These are phyloP conservation scores for Aethina tumida DNA, from an alignment of 1,140 invertebrate species.

Conservation along the genomic window DNA sequence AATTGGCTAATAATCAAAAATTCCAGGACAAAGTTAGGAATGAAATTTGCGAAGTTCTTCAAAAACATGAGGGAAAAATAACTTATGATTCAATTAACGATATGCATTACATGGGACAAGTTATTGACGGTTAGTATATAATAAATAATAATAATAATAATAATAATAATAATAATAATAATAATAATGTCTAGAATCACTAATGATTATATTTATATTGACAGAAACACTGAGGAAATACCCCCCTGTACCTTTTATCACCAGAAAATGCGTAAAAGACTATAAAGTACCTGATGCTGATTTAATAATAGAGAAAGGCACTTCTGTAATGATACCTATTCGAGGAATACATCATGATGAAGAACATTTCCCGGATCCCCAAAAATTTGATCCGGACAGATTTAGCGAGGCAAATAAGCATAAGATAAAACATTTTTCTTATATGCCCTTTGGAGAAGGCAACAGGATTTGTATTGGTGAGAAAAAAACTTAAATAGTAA, in stretches of 20 bases:
- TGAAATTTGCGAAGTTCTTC: constrained; percentile 38
- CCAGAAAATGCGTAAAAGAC: constrained; percentile 44
- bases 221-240: constrained; percentile 56
- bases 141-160: too few species aligned
- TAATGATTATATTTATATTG: too few species aligned
- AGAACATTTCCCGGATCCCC: constrained; percentile 45
- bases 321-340: constrained; percentile 46
- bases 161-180: too few species aligned
- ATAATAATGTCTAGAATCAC: too few species aligned
- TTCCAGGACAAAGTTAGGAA: constrained; percentile 39
- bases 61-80: constrained; percentile 38
- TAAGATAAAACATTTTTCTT: constrained; percentile 31
- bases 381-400: constrained; percentile 50
- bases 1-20: constrained; percentile 37
- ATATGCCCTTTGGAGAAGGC: constrained; percentile 48
- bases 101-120: constrained; percentile 36
- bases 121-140: constrained; percentile 38
- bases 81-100: constrained; percentile 46
- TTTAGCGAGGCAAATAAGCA: constrained; percentile 37
- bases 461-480: constrained; percentile 46
- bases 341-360: constrained; percentile 51
- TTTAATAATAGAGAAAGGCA: constrained; percentile 49
- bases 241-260: constrained; percentile 47
- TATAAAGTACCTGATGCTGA: constrained; percentile 45
- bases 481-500: too few species aligned